Evolutionary conservation across 2,113 vertebrate species (phyloP).

Genomic region (Notothenia rossii): DNA sequence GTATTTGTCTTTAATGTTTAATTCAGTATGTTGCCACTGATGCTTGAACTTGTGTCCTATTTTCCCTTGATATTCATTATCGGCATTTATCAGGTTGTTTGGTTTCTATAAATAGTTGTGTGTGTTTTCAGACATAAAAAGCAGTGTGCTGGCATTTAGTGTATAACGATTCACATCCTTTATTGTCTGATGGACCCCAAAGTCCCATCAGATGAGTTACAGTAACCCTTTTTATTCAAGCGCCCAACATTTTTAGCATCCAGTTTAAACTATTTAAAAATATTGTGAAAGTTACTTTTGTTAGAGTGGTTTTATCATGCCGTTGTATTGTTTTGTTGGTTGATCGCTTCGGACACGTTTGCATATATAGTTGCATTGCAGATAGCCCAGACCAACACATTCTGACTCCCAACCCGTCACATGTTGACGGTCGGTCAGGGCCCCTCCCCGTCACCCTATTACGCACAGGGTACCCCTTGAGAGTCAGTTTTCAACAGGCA

Average conservation of each 20-base stretch:
- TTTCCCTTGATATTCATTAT: conserved; percentile 46
- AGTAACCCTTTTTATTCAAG: background rate
- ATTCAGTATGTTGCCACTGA: conserved; percentile 31
- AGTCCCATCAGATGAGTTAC: background rate
- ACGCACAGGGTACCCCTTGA: too few relatives aligned
- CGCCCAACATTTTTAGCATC: background rate
- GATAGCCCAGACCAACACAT: background rate
- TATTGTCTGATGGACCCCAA: background rate
- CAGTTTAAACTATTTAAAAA: background rate
- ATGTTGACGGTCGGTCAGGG: too few relatives aligned
- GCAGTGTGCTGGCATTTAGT: background rate
- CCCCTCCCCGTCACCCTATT: too few relatives aligned
- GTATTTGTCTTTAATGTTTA: conserved; percentile 39
- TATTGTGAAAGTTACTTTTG: background rate
- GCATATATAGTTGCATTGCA: too few relatives aligned
- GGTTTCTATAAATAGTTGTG: conserved; percentile 25
- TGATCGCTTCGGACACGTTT: background rate
- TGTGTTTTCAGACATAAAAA: conserved; percentile 16
- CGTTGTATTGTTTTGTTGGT: background rate
- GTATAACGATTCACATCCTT: background rate
- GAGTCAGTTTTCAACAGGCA: too few relatives aligned
- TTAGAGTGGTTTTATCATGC: background rate
- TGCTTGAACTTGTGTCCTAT: conserved; percentile 23
- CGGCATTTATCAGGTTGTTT: conserved; percentile 34
- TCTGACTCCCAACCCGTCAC: too few relatives aligned